Conservation (phyloP, 1,140 invertebrate genomes). For the Anadara kagoshimensis region DNA sequence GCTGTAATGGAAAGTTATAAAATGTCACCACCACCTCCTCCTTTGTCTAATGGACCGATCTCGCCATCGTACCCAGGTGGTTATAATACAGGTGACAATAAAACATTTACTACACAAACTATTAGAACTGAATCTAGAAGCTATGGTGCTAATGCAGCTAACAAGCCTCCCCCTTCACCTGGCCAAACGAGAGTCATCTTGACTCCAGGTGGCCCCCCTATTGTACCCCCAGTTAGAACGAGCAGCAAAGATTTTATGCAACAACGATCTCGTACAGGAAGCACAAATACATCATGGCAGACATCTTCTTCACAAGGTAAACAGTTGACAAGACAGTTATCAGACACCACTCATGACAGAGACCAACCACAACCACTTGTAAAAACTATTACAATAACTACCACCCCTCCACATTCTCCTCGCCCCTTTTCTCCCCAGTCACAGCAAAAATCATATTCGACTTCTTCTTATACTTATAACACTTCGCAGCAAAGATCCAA, state of each 20-base stretch:
- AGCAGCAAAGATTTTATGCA: slow-evolving; percentile 70
- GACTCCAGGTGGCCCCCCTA: slow-evolving; percentile 74
- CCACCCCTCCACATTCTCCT: slow-evolving; percentile 41
- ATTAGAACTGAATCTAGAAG: slow-evolving; percentile 9
- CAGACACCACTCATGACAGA: slow-evolving; percentile 32
- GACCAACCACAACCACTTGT: slow-evolving; percentile 34
- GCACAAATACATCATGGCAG: slow-evolving; percentile 48
- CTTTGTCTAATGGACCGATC: slow-evolving; percentile 57
- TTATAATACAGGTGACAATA: slow-evolving; percentile 37
- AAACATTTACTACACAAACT: slow-evolving; percentile 3
- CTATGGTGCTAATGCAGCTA: background rate
- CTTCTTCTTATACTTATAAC: slow-evolving; percentile 10
- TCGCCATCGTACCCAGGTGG: slow-evolving; percentile 23
- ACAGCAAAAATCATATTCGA: slow-evolving; percentile 44
- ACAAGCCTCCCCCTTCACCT: slow-evolving; percentile 39
- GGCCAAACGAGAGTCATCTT: slow-evolving; percentile 31
- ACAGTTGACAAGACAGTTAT: slow-evolving; percentile 21
- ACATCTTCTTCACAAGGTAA: slow-evolving; percentile 9
- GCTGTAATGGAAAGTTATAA: slow-evolving; percentile 55
- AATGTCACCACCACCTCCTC: slow-evolving; percentile 29
- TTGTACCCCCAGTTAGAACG: slow-evolving; percentile 73
- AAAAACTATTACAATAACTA: slow-evolving; percentile 38
- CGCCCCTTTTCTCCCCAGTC: slow-evolving; percentile 43
- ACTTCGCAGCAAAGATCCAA: slow-evolving; percentile 33
- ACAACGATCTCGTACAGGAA: slow-evolving; percentile 40